phyloP scores from a whole-genome alignment of 1,140 invertebrate genomes.

The Uloborus diversus region DNA sequence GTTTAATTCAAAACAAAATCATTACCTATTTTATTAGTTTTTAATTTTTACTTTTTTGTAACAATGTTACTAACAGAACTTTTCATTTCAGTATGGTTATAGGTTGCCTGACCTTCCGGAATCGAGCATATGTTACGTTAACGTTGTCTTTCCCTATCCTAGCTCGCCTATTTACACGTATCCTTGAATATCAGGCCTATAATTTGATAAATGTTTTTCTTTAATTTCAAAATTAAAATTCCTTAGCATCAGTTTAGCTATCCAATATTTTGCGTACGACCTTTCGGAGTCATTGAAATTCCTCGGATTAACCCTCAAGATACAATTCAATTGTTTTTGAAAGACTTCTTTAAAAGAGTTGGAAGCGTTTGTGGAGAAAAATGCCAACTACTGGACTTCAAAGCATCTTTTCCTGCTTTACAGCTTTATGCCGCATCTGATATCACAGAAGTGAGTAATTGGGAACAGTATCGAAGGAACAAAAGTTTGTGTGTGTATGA shows the following conservation, averaged over 20 bases:
- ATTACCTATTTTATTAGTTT: too few species aligned
- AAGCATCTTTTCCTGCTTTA: constrained; percentile 17
- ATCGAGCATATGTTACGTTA: constrained; percentile 26
- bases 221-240: background rate
- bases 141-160: constrained; percentile 7
- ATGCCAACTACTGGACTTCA: constrained; percentile 13
- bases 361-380: constrained; percentile 31
- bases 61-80: background rate
- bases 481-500: too few species aligned
- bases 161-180: constrained; percentile 16
- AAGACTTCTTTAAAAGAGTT: constrained; percentile 31
- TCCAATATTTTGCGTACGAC: constrained; percentile 35
- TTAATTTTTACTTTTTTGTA: background rate
- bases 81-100: constrained; percentile 41
- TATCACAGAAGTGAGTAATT: background rate
- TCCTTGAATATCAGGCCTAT: background rate
- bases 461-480: too few species aligned
- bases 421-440: background rate
- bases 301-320: background rate
- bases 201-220: background rate
- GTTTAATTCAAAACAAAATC: too few species aligned
- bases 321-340: background rate
- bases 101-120: background rate
- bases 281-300: background rate
- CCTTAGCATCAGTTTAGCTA: constrained; percentile 20